Evolutionary conservation across 2,888 invertebrate species (phyloP), one percentile per base, ranked within the genome.

Genomic region (Lepidonotus clava): DNA sequence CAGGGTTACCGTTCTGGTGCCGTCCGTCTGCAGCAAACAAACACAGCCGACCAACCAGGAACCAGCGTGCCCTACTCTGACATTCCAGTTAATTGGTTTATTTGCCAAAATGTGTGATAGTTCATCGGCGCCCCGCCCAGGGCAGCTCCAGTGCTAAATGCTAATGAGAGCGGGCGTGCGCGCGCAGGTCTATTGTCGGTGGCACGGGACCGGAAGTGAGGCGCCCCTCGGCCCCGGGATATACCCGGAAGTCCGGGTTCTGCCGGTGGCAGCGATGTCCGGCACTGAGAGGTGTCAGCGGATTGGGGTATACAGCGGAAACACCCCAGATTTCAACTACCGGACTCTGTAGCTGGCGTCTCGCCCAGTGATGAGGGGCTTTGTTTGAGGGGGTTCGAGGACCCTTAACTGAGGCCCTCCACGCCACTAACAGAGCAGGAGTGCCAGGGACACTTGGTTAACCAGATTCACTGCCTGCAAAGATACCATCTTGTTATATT

Each of bases 371-470:
- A n/a, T 21, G n/a, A n/a, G 77, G 40, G 21, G 40, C n/a, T 77
- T 2, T n/a, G 77, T 36, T 36, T 77, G 77, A 24, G 38, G 24
- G 77, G 61, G 38, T 21, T 77, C 14, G 77, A 41, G 77, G 46
- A 14, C 0, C 40, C 40, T 41, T 77, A 24, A 77, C n/a, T n/a
- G n/a, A n/a, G n/a, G n/a, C n/a, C n/a, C n/a, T n/a, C n/a, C n/a
- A n/a, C n/a, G n/a, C n/a, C n/a, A n/a, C n/a, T n/a, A n/a, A n/a
- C n/a, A n/a, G n/a, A n/a, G n/a, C n/a, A n/a, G n/a, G n/a, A n/a
- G n/a, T n/a, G n/a, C n/a, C n/a, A n/a, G n/a, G n/a, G n/a, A n/a
- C n/a, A n/a, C n/a, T n/a, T n/a, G n/a, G n/a, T n/a, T n/a, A n/a
- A n/a, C n/a, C n/a, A n/a, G n/a, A n/a, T n/a, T n/a, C n/a, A n/a